Evolutionary conservation across 1,140 invertebrate species (phyloP), one percentile per base, ranked within the genome.

Genomic region (Microplitis mediator): DNA sequence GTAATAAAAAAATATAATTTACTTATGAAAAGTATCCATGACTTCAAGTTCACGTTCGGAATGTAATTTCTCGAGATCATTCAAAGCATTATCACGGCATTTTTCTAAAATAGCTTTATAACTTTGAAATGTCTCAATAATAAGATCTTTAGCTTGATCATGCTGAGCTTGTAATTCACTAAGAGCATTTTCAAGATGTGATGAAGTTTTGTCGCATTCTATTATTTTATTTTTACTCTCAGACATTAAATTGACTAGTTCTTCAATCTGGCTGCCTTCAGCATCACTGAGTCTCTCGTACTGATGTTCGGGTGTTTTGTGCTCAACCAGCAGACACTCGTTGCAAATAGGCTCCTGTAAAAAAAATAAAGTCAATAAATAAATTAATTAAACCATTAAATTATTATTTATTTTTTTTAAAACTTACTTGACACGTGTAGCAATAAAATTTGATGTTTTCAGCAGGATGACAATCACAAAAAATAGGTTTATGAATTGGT

Each of bases 361-460:
- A 70, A 75, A 8, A 68, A 16, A 75, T 0, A 45, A 45, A 45
- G 5, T 45, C 11, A 45, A 9, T 9, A 6, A 45, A 6, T 45
- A 8, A 45, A 45, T 39, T 31, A 51, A 16, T 9, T 3, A 35
- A 66, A 13, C 61, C 16, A 4, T 3, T 32, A 67, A 76, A 13
- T 34, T 39, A 61, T 51, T 45, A n/a, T 32, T 36, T 11, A 8
- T 45, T 45, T 45, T 39, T 8, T 9, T 45, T 45, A 4, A 39
- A 39, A 74, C 73, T 82, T 80, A 93, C 92, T 89, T 95, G 92
- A 81, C 95, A 96, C 36, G 91, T 91, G 75, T 91, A 92, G 80
- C 95, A 96, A 81, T 93, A 95, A 85, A 92, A 95, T 75, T 94
- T 92, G 75, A 95, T 89, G 80, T 91, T 91, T 85, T 96, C 94